Evolutionary conservation across 2,113 vertebrate species (phyloP).

Genomic region (Hiodon tergisus): DNA sequence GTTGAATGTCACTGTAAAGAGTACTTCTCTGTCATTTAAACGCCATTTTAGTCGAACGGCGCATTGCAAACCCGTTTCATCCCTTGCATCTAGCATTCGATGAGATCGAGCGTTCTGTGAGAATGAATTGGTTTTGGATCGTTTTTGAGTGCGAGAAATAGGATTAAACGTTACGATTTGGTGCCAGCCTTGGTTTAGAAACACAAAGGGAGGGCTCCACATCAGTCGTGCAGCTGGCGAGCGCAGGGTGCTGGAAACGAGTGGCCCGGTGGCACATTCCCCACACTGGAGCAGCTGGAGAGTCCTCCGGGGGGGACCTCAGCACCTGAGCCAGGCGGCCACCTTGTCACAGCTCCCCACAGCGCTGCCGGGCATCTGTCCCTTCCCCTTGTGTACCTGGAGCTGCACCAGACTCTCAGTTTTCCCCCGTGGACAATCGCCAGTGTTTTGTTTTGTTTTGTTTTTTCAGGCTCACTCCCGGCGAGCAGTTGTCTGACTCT

Average conservation of each 20-base stretch:
- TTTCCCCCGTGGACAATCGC: too few species aligned
- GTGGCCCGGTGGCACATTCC: conserved; percentile 13
- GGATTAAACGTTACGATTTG: too few species aligned
- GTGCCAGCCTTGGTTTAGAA: not conserved
- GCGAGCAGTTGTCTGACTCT: not conserved
- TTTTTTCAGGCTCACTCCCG: not conserved
- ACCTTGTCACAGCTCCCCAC: conserved; percentile 2
- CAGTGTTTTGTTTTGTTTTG: too few species aligned
- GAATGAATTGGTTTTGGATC: too few species aligned
- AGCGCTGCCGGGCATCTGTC: conserved; percentile 11
- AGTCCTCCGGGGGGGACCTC: not conserved
- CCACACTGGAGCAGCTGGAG: conserved; percentile 13
- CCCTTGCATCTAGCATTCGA: too few species aligned
- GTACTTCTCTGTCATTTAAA: too few species aligned
- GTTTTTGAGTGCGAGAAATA: too few species aligned
- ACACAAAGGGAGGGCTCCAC: not conserved
- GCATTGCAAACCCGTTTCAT: too few species aligned
- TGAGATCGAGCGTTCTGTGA: too few species aligned
- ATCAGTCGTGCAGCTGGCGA: not conserved
- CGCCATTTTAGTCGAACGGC: too few species aligned
- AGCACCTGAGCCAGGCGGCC: conserved; percentile 17
- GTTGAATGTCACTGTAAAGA: too few species aligned
- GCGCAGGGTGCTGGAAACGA: not conserved
- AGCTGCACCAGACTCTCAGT: too few species aligned
- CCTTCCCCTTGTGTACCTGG: not conserved